Evolutionary conservation across 2,888 invertebrate species (phyloP).

Genomic region (Synanthedon myopaeformis): DNA sequence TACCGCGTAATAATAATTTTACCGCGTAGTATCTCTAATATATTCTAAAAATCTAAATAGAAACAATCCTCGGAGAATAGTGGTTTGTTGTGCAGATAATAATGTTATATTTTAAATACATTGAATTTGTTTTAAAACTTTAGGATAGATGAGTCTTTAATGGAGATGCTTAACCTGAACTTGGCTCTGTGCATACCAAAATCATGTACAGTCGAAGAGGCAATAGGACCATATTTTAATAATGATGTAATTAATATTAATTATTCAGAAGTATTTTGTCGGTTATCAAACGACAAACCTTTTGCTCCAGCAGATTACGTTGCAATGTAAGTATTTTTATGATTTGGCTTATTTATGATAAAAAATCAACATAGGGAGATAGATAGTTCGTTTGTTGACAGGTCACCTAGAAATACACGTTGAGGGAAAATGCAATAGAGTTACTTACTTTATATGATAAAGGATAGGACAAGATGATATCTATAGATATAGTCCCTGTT

Average conservation of each 20-base stretch:
- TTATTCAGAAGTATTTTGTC: constrained; percentile 24
- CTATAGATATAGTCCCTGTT: too few species aligned
- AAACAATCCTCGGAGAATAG: too few species aligned
- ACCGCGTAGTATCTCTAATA: too few species aligned
- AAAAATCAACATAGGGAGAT: too few species aligned
- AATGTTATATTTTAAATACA: not conserved
- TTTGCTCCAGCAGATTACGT: constrained; percentile 33
- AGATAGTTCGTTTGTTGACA: too few species aligned
- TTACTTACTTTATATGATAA: too few species aligned
- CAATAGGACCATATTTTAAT: not conserved
- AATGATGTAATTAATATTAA: constrained; percentile 17
- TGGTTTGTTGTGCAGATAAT: not conserved
- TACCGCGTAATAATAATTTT: too few species aligned
- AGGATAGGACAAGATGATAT: too few species aligned
- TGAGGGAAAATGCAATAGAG: too few species aligned
- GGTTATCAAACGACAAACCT: constrained; percentile 34
- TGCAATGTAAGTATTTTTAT: constrained; percentile 18
- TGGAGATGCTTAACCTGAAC: not conserved
- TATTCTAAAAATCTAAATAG: too few species aligned
- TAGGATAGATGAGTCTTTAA: too few species aligned
- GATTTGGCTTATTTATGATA: not conserved
- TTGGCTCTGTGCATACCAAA: not conserved
- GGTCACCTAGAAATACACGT: too few species aligned
- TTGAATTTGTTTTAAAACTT: not conserved
- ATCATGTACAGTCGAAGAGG: not conserved